phyloP scores from a whole-genome alignment of 2,113 vertebrate species.

The Cryptotis parvus region DNA sequence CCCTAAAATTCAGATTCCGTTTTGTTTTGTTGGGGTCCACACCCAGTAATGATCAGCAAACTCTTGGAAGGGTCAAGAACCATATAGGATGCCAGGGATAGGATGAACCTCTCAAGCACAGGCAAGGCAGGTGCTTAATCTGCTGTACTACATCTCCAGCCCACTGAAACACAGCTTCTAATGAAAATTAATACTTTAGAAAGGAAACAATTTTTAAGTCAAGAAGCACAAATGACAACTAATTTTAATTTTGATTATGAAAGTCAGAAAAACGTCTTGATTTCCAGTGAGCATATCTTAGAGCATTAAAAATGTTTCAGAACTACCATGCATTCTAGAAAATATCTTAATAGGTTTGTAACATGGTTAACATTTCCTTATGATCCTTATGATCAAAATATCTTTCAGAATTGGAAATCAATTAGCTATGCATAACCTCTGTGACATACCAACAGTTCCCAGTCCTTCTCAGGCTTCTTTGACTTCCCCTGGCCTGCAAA shows the following conservation, averaged over 20 bases:
- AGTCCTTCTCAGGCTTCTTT: conserved; percentile 25
- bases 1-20: conserved; percentile 63
- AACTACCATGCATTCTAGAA: background rate
- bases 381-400: conserved; percentile 27
- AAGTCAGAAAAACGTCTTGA: background rate
- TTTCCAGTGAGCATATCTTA: background rate
- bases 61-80: no score
- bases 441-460: conserved; percentile 26
- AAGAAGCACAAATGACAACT: conserved; percentile 6
- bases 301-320: background rate
- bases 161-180: background rate
- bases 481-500: conserved; percentile 3
- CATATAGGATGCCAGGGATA: no score
- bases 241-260: conserved; percentile 41
- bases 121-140: no score
- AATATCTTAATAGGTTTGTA: background rate
- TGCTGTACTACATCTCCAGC: no score
- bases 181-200: conserved; percentile 66
- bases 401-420: conserved; percentile 66
- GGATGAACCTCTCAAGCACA: no score
- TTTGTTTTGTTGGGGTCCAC: no score
- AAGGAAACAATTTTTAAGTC: background rate
- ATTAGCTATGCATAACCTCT: conserved; percentile 47
- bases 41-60: no score
- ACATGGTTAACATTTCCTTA: conserved; percentile 4